phyloP scores from a whole-genome alignment of 2,888 invertebrate species.

The Tachina fera region DNA sequence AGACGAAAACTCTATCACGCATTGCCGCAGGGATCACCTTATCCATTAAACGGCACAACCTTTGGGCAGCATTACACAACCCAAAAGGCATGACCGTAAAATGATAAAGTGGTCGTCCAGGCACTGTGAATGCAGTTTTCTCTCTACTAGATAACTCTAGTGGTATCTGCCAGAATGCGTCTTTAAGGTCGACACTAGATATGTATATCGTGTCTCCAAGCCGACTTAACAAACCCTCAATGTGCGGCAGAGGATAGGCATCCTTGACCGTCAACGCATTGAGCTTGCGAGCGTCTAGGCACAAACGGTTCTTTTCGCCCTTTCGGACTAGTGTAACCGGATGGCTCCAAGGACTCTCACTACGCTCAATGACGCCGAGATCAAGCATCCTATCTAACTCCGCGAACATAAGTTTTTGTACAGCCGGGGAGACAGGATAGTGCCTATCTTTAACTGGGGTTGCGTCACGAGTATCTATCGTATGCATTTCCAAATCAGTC shows the following conservation, averaged over 20 bases:
- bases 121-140: neutral
- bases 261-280: neutral
- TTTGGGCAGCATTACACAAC: neutral
- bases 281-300: slow-evolving; percentile 33
- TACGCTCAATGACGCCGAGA: too few relatives aligned
- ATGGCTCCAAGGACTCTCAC: too few relatives aligned
- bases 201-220: too few relatives aligned
- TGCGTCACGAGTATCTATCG: neutral
- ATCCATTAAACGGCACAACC: slow-evolving; percentile 3
- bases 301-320: slow-evolving; percentile 22
- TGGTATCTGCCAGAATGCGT: slow-evolving; percentile 9
- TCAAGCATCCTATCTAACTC: too few relatives aligned
- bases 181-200: too few relatives aligned
- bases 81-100: too few relatives aligned
- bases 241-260: too few relatives aligned
- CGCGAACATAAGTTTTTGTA: too few relatives aligned
- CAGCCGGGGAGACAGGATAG: too few relatives aligned
- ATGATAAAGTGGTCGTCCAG: too few relatives aligned
- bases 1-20: slow-evolving; percentile 27
- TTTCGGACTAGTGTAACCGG: slow-evolving; percentile 15
- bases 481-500: neutral
- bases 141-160: neutral
- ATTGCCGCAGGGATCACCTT: slow-evolving; percentile 7
- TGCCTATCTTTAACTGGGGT: neutral
- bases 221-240: too few relatives aligned